phyloP scores from a whole-genome alignment of 2,797 vertebrate species.

The Mus caroli region DNA sequence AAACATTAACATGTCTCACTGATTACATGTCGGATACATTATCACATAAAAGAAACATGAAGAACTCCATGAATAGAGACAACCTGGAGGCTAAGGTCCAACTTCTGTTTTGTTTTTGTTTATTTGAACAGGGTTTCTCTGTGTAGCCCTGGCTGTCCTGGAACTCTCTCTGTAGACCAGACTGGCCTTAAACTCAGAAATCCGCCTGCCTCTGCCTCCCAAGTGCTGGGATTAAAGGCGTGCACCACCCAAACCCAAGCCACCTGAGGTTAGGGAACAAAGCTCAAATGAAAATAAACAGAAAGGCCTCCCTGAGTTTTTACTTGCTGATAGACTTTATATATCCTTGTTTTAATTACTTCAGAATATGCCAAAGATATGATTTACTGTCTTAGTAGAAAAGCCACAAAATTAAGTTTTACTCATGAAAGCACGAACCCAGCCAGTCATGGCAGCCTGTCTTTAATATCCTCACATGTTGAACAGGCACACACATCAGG shows the following conservation, averaged over 20 bases:
- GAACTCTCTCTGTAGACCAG: too few relatives aligned
- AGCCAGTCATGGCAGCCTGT: neutral
- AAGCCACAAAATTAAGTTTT: neutral
- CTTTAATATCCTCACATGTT: neutral
- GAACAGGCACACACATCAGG: neutral
- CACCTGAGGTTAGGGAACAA: neutral
- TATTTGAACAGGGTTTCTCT: too few relatives aligned
- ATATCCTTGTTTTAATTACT: neutral
- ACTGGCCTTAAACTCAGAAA: too few relatives aligned
- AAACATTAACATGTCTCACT: neutral
- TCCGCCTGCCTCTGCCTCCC: too few relatives aligned
- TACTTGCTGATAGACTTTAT: neutral
- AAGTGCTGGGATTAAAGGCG: too few relatives aligned
- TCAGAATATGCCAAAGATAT: neutral
- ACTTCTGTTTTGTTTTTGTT: neutral
- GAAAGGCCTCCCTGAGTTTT: neutral
- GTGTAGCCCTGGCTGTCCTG: too few relatives aligned
- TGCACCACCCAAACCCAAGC: neutral
- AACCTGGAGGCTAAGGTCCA: neutral
- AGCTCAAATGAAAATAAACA: neutral
- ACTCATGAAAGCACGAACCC: neutral
- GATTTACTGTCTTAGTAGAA: neutral
- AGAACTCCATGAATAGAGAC: neutral
- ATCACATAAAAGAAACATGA: neutral
- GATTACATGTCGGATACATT: neutral